Evolutionary conservation across 2,113 vertebrate species (phyloP), one percentile per base, ranked within the genome.

Genomic region (Pygoscelis adeliae): DNA sequence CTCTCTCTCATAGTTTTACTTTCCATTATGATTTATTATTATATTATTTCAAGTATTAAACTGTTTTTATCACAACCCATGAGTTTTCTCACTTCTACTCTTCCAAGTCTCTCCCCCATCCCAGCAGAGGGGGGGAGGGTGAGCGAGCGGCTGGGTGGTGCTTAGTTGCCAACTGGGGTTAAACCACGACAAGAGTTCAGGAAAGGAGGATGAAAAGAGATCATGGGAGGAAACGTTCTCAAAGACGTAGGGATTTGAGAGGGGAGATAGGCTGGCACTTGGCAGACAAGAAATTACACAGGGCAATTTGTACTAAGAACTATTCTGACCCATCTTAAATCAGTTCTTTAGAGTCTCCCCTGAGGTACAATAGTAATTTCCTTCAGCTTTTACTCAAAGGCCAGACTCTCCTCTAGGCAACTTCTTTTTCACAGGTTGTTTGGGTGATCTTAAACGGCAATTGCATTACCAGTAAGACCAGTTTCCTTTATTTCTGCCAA

Each of bases 341-440:
- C 91, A 58, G 55, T 30, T 50, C 59, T 87, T 58, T 38, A 65
- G 87, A 90, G 70, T 62, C n/a, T 88, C 85, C 94, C 95, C 83
- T 8, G 74, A 88, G 93, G 88, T 71, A 73, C 62, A 88, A n/a
- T 34, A 23, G 82, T 70, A 69, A 96, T 96, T 96, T 96, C 93
- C 79, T 86, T 83, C 88, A 86, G 88, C 84, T 92, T 85, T 79
- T 86, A 63, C 85, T 93, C 85, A 47, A 84, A 94, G 72, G 63
- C 59, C 89, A 87, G 79, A 12, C 80, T 89, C 59, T 91, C 50
- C 93, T 95, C 15, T 36, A 74, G 95, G 95, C 95, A 83, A 55
- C 66, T 80, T 53, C 80, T 78, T 90, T 69, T 66, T 72, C 81
- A 38, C 50, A 32, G 59, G 40, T 71, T 65, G 27, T 27, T 66